Base-by-base conservation (phyloP, 1,140 invertebrate species). In the Papilio polytes region DNA sequence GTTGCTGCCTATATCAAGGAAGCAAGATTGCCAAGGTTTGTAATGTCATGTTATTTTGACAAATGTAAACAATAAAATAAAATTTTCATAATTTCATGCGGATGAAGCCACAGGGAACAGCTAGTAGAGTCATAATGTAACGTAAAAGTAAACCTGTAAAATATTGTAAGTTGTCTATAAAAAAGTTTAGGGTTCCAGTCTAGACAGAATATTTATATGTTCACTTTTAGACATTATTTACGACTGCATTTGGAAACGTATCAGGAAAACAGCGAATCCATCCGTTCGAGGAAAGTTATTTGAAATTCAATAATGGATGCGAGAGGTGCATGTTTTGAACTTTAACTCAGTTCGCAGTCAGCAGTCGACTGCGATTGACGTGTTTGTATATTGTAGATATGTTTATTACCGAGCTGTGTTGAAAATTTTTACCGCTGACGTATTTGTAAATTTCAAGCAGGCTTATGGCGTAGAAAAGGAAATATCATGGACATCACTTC, bases 251-350 rank as follows among this genome's bases (percentile, higher is more conserved):
- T 26, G 26, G 15, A 36, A 70, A 31, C 63, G 13, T 36, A 66
- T 66, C 26, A 70, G 12, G 26, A 36, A 66, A 66, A 36, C 22
- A 31, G 13, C 12, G 13, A 31, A 31, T 70, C 10, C 63, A 36
- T 70, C 8, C 22, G 13, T 3, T 70, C 13, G 13, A 15, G 22
- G 26, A 70, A 70, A 70, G 26, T 70, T 70, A 4, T 70, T 70
- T 70, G 63, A 76, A 76, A 76, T 48, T 76, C 74, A 76, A 76
- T 76, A 76, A 76, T n/a, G 74, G 12, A 7, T n/a, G 44, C 12
- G 9, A n/a, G 63, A 22, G 63, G 26, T 12, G 63, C 4, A 15
- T 26, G 1, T 15, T 12, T 4, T 48, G 13, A 76, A 76, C 74
- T 76, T 53, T 51, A 12, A 46, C 74, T 22, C 74, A 76, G 74